These are phyloP conservation scores for Brachystomella parvula DNA, from an alignment of 1,140 invertebrate genomes.

Conservation along the genomic window DNA sequence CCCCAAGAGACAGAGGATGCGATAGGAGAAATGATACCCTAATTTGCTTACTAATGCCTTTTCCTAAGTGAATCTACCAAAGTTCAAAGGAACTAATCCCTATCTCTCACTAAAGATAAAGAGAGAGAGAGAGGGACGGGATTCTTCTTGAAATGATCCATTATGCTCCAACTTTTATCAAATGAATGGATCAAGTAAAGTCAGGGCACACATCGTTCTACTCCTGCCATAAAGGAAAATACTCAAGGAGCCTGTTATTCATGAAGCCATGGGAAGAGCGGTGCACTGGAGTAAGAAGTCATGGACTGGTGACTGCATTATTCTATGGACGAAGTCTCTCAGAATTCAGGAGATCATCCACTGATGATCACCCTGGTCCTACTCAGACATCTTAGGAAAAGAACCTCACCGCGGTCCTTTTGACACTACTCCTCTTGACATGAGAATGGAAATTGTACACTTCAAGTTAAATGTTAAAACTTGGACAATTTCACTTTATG, in stretches of 20 bases:
- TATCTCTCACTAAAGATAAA: background rate
- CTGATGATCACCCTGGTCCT: background rate
- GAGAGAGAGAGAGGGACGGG: background rate
- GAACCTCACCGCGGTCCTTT: background rate
- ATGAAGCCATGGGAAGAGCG: background rate
- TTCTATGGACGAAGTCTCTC: background rate
- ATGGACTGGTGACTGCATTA: background rate
- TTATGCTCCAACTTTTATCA: background rate
- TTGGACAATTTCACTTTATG: conserved; percentile 2
- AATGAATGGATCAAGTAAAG: conserved; percentile 13
- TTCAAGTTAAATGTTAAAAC: background rate
- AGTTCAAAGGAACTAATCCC: conserved; percentile 3
- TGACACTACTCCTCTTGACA: background rate
- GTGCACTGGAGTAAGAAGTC: background rate
- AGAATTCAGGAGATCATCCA: background rate
- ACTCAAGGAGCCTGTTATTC: background rate
- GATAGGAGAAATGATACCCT: conserved; percentile 1
- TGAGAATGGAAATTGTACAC: conserved; percentile 6
- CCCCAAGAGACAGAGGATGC: background rate
- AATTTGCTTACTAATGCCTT: conserved; percentile 10
- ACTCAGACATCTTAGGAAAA: background rate
- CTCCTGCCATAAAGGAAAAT: background rate
- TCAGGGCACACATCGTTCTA: background rate
- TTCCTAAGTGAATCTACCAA: conserved; percentile 7
- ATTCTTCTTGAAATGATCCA: background rate